Percentiles rank a stretch among this genome's conserved stretches.
Conservation (phyloP, 2,888 invertebrate genomes). For the Ceriagrion tenellum region DNA sequence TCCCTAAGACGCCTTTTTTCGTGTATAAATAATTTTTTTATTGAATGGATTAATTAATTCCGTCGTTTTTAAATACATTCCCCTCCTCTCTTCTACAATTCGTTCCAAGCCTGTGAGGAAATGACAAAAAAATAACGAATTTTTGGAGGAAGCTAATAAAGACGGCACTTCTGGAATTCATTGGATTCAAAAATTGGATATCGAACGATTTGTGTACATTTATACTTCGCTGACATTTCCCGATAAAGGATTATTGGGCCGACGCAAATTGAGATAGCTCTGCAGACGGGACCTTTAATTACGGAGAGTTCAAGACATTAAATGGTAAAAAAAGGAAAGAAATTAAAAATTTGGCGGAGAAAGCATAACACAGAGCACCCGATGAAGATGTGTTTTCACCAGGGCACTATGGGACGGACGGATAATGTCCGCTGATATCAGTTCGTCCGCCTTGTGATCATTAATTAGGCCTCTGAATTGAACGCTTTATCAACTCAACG, state of each 20-base stretch:
- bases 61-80: background rate
- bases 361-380: background rate
- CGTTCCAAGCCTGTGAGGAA: constrained; percentile 23
- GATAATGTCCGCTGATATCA: background rate
- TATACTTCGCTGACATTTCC: constrained; percentile 40
- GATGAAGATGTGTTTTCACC: background rate
- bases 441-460: background rate
- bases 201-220: constrained; percentile 54
- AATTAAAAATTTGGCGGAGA: background rate
- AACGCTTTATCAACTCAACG: background rate
- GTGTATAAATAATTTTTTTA: constrained; percentile 48
- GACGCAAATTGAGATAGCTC: constrained; percentile 16
- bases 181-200: constrained; percentile 53
- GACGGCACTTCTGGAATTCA: constrained; percentile 55
- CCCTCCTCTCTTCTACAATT: background rate
- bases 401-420: background rate
- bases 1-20: background rate
- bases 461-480: background rate
- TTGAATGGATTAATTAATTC: constrained; percentile 54
- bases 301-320: constrained; percentile 16
- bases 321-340: background rate
- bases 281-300: background rate
- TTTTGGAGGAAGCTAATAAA: constrained; percentile 29
- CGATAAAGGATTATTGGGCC: constrained; percentile 62
- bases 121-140: background rate